A percentile compares a stretch with the other conserved stretches of the same genome.
phyloP scores from a whole-genome alignment of 1,140 invertebrate species.

The Maniola jurtina region DNA sequence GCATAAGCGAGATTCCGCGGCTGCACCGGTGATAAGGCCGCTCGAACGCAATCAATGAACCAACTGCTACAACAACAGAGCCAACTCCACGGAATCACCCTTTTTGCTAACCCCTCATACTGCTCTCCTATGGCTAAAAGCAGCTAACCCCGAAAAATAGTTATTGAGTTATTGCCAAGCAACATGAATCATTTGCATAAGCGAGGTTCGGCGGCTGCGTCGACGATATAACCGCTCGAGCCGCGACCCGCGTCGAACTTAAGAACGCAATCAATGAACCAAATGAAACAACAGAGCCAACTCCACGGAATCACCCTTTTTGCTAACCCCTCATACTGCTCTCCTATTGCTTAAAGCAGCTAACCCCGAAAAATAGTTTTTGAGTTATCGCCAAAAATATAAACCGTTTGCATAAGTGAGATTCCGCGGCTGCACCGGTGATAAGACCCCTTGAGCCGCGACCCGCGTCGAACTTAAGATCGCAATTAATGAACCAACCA shows the following conservation, averaged over 20 bases:
- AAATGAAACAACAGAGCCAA: conserved; percentile 55
- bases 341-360: conserved; percentile 28
- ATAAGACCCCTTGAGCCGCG: conserved; percentile 46
- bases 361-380: conserved; percentile 61
- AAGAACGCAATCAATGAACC: conserved; percentile 68
- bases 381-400: no score
- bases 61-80: conserved; percentile 58
- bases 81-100: conserved; percentile 47
- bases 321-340: conserved; percentile 37
- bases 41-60: conserved; percentile 62
- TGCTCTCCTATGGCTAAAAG: conserved; percentile 12
- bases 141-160: conserved; percentile 56
- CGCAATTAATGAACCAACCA: conserved; percentile 67
- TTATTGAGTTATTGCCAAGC: conserved; percentile 31
- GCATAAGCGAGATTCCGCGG: conserved; percentile 57
- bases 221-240: conserved; percentile 50
- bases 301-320: conserved; percentile 52
- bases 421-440: conserved; percentile 49
- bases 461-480: conserved; percentile 55
- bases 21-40: conserved; percentile 56
- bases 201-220: conserved; percentile 49
- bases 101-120: conserved; percentile 45
- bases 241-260: conserved; percentile 47
- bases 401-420: conserved; percentile 64
- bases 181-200: conserved; percentile 65